Evolutionary conservation across 2,113 vertebrate species (phyloP), one percentile per base, ranked within the genome.

Genomic region (Brachionichthys hirsutus): DNA sequence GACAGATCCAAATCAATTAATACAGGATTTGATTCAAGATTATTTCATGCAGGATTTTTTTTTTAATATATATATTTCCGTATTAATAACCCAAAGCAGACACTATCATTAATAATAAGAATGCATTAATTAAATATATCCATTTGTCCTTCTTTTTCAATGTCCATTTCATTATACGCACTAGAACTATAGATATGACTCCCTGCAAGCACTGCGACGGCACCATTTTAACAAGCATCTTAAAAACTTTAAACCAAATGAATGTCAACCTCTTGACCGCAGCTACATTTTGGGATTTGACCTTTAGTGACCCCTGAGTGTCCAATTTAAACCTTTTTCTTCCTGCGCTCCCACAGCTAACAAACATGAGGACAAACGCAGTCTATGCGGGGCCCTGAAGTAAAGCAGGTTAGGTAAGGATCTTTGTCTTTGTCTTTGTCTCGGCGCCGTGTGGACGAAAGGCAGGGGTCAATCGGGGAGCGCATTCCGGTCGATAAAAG

Each of bases 401-500:
- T 57, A 80, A 67, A 30, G 57, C 72, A 72, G 36, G 12, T 38
- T 10, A 76, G 78, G 77, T 63, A 12, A n/a, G 65, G 68, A 80
- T 79, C 72, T 82, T 74, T 77, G 81, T 85, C 81, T 69, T 79
- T 85, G 56, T 57, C 55, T 55, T 70, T 57, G 73, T 88, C 77
- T 75, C 78, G 77, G 61, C 68, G 50, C 62, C 22, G 66, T 41
- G 17, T 16, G 41, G 83, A 86, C 82, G 63, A 89, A 85, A 82
- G 80, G 79, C 30, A 41, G 52, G 53, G 59, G 78, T 77, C 60
- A 52, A 83, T 67, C 78, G 35, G 75, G 70, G 85, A 71, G 69
- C 59, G 34, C 88, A 91, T 91, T 90, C 89, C 88, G 59, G 42
- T 55, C 19, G 84, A 89, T 88, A 90, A 67, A 83, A 85, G 71